phyloP scores from a whole-genome alignment of 1,140 invertebrate species.

The Philopotamus ludificatus region DNA sequence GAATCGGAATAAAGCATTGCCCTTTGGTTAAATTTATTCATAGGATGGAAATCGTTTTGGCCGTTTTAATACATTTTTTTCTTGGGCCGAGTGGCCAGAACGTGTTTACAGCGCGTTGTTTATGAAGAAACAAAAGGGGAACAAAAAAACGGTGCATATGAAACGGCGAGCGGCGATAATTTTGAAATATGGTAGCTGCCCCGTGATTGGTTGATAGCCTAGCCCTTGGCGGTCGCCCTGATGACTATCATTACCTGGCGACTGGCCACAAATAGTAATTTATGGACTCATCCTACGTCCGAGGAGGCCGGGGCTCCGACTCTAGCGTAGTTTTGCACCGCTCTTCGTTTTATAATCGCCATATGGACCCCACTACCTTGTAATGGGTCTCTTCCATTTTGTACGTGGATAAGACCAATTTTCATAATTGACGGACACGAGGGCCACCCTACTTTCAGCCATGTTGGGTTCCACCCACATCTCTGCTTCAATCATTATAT shows the following conservation, averaged over 20 bases:
- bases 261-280: slow-evolving; percentile 40
- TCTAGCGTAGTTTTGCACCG: slow-evolving; percentile 3
- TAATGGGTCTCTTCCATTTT: neutral
- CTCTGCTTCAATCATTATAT: no score
- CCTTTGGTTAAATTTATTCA: slow-evolving; percentile 40
- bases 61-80: slow-evolving; percentile 23
- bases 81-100: slow-evolving; percentile 12
- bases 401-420: no score
- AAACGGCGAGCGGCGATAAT: slow-evolving; percentile 37
- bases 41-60: slow-evolving; percentile 41
- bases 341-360: neutral
- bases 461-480: no score
- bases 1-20: slow-evolving; percentile 4
- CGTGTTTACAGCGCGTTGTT: slow-evolving; percentile 39
- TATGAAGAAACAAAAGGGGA: slow-evolving; percentile 40
- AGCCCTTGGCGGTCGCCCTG: slow-evolving; percentile 39
- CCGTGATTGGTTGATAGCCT: slow-evolving; percentile 42
- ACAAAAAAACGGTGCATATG: slow-evolving; percentile 19
- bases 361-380: neutral
- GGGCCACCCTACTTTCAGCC: neutral
- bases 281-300: slow-evolving; percentile 27
- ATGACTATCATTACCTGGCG: slow-evolving; percentile 42
- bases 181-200: slow-evolving; percentile 41
- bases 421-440: neutral
- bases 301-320: slow-evolving; percentile 5